Conservation (phyloP, 2,888 invertebrate species). For the Cantharis rufa region DNA sequence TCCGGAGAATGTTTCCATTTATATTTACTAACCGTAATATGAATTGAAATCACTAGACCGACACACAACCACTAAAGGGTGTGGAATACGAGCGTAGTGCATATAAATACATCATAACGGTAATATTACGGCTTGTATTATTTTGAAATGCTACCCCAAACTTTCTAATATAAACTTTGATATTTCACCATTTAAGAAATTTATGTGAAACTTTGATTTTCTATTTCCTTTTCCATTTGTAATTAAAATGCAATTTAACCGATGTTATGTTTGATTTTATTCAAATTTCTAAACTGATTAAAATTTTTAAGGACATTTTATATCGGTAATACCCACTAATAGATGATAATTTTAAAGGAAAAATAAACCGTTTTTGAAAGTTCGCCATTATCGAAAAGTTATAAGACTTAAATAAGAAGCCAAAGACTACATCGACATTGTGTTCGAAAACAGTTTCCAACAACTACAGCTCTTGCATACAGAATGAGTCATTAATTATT, state of each 20-base stretch:
- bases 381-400: neutral
- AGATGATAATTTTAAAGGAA: neutral
- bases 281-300: neutral
- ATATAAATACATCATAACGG: slow-evolving; percentile 33
- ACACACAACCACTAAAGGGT: slow-evolving; percentile 20
- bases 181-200: neutral
- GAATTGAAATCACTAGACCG: slow-evolving; percentile 45
- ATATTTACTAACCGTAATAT: slow-evolving; percentile 45
- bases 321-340: neutral
- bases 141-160: slow-evolving; percentile 9
- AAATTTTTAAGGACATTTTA: neutral
- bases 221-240: neutral
- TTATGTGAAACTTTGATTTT: neutral
- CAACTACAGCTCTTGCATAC: slow-evolving; percentile 11
- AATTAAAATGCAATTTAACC: neutral
- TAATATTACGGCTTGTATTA: slow-evolving; percentile 21
- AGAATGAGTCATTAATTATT: slow-evolving; percentile 12
- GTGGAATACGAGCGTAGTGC: slow-evolving; percentile 25
- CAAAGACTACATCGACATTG: slow-evolving; percentile 7
- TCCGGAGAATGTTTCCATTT: slow-evolving; percentile 46
- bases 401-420: slow-evolving; percentile 9
- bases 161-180: slow-evolving; percentile 19
- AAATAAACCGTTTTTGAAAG: neutral
- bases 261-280: neutral
- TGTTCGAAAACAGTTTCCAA: slow-evolving; percentile 4